Base-by-base conservation (phyloP, 1,140 invertebrate genomes). In the Hyphantria cunea region DNA sequence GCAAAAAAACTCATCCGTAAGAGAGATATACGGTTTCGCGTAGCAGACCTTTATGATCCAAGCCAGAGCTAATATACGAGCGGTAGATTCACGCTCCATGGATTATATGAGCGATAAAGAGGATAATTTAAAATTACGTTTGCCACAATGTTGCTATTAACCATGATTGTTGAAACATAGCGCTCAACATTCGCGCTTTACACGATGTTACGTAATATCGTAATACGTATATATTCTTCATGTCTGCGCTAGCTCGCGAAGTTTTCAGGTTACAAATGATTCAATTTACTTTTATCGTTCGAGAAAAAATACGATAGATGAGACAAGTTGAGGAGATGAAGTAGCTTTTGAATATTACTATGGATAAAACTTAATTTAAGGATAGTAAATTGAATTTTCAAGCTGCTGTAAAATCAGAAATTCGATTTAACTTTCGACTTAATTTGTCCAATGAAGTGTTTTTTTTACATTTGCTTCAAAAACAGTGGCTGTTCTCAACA, bases 71-170 rank as follows among this genome's bases (percentile, higher is more conserved):
- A 80, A 86, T 82, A 80, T 82, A 86, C 72, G 76, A 75, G 66
- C 70, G 69, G 64, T 62, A 73, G 74, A 80, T 78, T 70, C 76
- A 64, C 80, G 68, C 77, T 82, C 72, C 66, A 76, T 76, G 76
- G 76, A 80, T 83, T 82, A 82, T 76, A 71, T 74, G 74, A 72
- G 77, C 74, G 77, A 78, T 82, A 82, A 82, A 82, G 76, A 78
- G 74, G 72, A 86, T 86, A 80, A 80, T 85, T 82, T 77, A 74
- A 84, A 82, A 84, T 82, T 78, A 78, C 78, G 73, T 74, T 71
- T 77, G 68, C 68, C 71, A 80, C 74, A 77, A 79, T 77, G 72
- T 83, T 78, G 76, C 64, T 50, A 64, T 74, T 72, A 76, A 71
- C 53, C 53, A 58, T 78, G 69, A 69, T 73, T 75, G 68, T 55